Conservation (phyloP, 2,888 invertebrate genomes). For the Syrista parreyssii region DNA sequence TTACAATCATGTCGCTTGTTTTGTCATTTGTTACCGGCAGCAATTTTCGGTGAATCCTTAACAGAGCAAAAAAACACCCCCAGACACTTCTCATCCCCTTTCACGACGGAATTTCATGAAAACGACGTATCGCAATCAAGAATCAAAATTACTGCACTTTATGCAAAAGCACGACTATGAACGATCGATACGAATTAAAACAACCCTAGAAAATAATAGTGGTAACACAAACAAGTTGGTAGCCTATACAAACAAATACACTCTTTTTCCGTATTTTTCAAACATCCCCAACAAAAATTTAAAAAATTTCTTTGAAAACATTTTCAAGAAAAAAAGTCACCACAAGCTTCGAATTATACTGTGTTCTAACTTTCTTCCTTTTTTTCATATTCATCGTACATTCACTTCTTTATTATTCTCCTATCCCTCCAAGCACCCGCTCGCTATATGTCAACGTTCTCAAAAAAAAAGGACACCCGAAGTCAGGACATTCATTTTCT, state of each 20-base stretch:
- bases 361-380: too few relatives aligned
- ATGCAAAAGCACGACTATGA: neutral
- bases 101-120: neutral
- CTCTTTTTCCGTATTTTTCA: neutral
- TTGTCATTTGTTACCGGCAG: slow-evolving; percentile 51
- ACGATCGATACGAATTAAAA: neutral
- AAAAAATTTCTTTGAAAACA: too few relatives aligned
- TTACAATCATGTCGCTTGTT: slow-evolving; percentile 52
- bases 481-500: slow-evolving; percentile 43
- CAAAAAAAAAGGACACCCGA: slow-evolving; percentile 17
- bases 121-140: neutral
- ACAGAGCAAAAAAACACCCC: slow-evolving; percentile 36
- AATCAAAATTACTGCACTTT: neutral
- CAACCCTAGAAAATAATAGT: neutral
- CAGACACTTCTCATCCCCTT: neutral
- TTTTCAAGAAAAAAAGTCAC: neutral
- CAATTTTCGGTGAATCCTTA: slow-evolving; percentile 42
- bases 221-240: neutral
- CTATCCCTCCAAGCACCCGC: neutral
- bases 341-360: neutral
- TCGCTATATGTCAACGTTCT: slow-evolving; percentile 12
- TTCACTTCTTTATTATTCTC: neutral
- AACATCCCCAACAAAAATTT: too few relatives aligned
- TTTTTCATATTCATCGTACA: neutral
- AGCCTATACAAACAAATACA: neutral